Evolutionary conservation across 1,140 invertebrate species (phyloP).

Genomic region (Halesus radiatus): DNA sequence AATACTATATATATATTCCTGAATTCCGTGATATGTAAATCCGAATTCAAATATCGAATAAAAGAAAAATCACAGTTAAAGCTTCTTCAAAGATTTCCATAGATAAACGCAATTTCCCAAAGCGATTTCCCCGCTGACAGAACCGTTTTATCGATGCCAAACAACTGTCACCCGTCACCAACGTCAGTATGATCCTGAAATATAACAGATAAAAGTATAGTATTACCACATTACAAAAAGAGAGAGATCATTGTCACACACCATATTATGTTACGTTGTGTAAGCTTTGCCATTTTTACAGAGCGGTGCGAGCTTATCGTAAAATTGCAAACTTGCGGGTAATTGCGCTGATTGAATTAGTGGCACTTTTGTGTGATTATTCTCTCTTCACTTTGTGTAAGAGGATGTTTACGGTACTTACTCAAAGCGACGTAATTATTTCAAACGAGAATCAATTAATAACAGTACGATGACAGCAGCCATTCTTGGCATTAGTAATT

Average conservation of each 20-base stretch:
- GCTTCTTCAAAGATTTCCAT: neutral
- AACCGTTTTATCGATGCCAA: neutral
- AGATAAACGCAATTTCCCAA: neutral
- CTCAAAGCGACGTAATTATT: neutral
- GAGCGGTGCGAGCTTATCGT: neutral
- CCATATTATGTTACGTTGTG: neutral
- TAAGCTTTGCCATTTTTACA: neutral
- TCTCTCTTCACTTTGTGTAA: conserved; percentile 3
- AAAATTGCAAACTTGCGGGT: neutral
- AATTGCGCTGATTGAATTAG: conserved; percentile 5
- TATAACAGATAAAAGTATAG: neutral
- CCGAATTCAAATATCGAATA: no score
- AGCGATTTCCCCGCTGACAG: conserved; percentile 3
- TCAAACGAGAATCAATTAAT: no score
- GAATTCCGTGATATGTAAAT: no score
- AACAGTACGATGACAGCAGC: no score
- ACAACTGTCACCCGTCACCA: conserved; percentile 13
- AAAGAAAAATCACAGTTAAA: no score
- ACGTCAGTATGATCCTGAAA: neutral
- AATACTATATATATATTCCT: no score
- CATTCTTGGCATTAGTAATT: no score
- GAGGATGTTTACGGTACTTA: neutral
- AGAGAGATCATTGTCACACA: neutral
- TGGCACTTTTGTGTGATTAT: conserved; percentile 1
- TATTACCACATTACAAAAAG: neutral